A percentile compares a stretch with the other conserved stretches of the same genome.
These are phyloP conservation scores for Synergus umbraculus DNA, from an alignment of 2,888 invertebrate species.

Conservation along the genomic window DNA sequence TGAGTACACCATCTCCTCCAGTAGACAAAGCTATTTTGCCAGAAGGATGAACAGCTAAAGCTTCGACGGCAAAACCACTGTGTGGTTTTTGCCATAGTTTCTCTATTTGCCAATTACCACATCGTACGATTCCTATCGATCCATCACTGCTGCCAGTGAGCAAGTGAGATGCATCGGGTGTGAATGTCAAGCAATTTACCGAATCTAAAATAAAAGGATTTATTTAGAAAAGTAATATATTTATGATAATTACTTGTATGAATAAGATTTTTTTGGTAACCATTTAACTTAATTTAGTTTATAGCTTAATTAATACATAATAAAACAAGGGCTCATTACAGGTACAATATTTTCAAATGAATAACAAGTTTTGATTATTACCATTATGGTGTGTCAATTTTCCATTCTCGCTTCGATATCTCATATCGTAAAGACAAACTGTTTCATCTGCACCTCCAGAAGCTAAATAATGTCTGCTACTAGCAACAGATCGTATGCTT, in stretches of 20 bases:
- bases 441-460: conserved; percentile 95
- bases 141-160: conserved; percentile 93
- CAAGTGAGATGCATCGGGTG: conserved; percentile 87
- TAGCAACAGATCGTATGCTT: conserved; percentile 86
- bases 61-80: conserved; percentile 86
- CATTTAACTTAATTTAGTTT: too few species aligned
- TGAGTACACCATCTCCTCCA: conserved; percentile 89
- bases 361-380: conserved; percentile 52
- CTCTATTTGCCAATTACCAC: conserved; percentile 91
- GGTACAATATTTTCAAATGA: neutral
- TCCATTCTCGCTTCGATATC: conserved; percentile 87
- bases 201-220: conserved; percentile 78
- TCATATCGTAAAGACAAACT: conserved; percentile 91
- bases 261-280: neutral
- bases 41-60: conserved; percentile 90
- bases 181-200: conserved; percentile 88
- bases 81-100: conserved; percentile 91
- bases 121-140: conserved; percentile 87
- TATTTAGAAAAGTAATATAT: conserved; percentile 5
- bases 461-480: conserved; percentile 86
- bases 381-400: conserved; percentile 90
- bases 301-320: neutral
- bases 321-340: neutral
- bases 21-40: conserved; percentile 93
- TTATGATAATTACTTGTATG: neutral